These are phyloP conservation scores for Pollicipes pollicipes DNA, from an alignment of 1,140 invertebrate genomes.

Conservation along the genomic window DNA sequence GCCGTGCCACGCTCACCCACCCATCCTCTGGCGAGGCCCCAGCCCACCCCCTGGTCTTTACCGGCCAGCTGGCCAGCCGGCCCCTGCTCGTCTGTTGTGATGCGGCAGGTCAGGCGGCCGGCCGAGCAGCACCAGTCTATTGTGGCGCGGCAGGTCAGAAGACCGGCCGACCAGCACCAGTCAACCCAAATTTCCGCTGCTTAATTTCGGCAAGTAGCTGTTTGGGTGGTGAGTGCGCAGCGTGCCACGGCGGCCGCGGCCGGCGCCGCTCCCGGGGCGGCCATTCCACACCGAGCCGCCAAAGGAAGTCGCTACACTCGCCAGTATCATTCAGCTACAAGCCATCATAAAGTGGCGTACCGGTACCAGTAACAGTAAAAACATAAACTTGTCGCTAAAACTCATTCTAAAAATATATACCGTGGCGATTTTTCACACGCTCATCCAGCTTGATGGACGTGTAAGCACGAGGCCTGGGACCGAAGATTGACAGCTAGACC, in stretches of 20 bases:
- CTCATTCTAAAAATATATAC: too few species aligned
- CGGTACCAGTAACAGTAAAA: not conserved
- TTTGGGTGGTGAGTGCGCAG: not conserved
- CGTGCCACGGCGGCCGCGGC: too few species aligned
- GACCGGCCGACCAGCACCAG: too few species aligned
- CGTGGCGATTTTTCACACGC: too few species aligned
- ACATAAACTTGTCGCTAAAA: not conserved
- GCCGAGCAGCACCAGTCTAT: too few species aligned
- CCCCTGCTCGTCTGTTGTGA: not conserved
- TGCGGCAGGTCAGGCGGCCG: slow-evolving; percentile 17
- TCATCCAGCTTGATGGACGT: too few species aligned
- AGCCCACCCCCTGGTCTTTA: not conserved
- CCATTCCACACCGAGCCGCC: not conserved
- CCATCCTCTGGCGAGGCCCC: too few species aligned
- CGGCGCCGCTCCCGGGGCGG: not conserved
- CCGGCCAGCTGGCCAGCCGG: not conserved
- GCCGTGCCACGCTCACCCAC: too few species aligned
- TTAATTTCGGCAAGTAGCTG: not conserved
- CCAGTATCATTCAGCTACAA: not conserved
- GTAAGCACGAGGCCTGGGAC: too few species aligned
- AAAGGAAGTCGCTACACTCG: not conserved
- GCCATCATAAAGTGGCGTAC: not conserved
- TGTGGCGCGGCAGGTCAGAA: too few species aligned
- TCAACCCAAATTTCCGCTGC: not conserved
- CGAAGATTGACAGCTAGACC: too few species aligned